Evolutionary conservation across 2,888 invertebrate species (phyloP), one percentile per base, ranked within the genome.

Genomic region (Idaea aversata): DNA sequence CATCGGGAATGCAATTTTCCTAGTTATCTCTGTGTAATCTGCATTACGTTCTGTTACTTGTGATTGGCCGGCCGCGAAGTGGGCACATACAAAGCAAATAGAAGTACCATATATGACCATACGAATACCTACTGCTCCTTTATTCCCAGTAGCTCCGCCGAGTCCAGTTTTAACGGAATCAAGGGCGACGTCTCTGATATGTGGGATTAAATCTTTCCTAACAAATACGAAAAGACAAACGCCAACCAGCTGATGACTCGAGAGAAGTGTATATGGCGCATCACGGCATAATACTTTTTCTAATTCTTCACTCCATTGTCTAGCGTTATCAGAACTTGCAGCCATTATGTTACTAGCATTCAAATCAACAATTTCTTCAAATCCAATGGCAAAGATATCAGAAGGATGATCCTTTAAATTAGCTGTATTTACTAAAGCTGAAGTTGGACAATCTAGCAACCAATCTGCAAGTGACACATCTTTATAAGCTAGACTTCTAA

Each of bases 311-410:
- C 98, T 98, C 99, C 99, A 99, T 65, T 97, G 95, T 88, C 96
- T 96, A 64, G 98, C 98, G 92, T 99, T 98, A 77, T 98, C 97
- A 61, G 91, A 94, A 94, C 96, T 97, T 35, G 99, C 98, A 72
- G 98, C 99, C 94, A 99, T 96, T 75, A 99, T 99, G 86, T 99
- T 99, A 75, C 97, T 97, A 4, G 99, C 99, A 94, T 98, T 99
- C 73, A 99, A 93, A 91, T 99, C 99, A 10, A 99, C 99, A 74
- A 99, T 99, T 94, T 99, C 99, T 88, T 99, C 98, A 91, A 99
- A 99, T 16, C 99, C 99, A 83, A 99, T 97, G 0, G 99, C 99
- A 93, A 97, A 99, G 69, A 99, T 97, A 88, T 99, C 99, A 63
- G 97, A 96, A 16, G 97, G 96, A 68, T 93, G 93, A 67, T 94